These are phyloP conservation scores for Dolichallabes microphthalmus DNA, from an alignment of 2,113 vertebrate species.

Conservation along the genomic window DNA sequence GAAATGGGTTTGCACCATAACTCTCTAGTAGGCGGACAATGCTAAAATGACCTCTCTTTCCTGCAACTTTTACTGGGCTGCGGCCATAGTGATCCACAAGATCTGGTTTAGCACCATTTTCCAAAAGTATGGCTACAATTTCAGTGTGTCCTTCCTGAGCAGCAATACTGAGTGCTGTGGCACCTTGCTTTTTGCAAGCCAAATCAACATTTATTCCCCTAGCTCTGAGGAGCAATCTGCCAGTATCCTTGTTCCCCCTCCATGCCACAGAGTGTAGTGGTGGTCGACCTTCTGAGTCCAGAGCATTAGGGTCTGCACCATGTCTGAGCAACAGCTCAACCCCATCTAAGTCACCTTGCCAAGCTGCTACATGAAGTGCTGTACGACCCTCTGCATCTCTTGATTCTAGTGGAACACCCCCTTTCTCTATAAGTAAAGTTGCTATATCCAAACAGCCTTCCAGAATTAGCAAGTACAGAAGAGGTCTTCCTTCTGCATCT, in stretches of 20 bases:
- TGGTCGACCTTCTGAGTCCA: constrained; percentile 71
- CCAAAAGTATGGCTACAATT: constrained; percentile 71
- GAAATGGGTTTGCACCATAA: constrained; percentile 67
- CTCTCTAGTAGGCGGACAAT: constrained; percentile 73
- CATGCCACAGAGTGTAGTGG: constrained; percentile 78
- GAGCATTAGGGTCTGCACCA: constrained; percentile 72
- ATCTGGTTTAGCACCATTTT: constrained; percentile 71
- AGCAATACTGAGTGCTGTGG: constrained; percentile 76
- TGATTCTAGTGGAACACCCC: constrained; percentile 72
- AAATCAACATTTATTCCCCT: constrained; percentile 65
- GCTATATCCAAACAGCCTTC: constrained; percentile 68
- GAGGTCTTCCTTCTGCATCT: constrained; percentile 74
- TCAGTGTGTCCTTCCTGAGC: constrained; percentile 75
- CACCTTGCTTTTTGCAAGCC: constrained; percentile 72
- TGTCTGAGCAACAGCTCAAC: constrained; percentile 68
- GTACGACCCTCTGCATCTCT: constrained; percentile 75
- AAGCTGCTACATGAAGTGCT: constrained; percentile 75
- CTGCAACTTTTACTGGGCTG: constrained; percentile 74
- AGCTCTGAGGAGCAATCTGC: constrained; percentile 63
- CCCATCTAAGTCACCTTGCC: constrained; percentile 71
- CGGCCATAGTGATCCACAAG: constrained; percentile 74
- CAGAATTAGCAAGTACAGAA: constrained; percentile 77
- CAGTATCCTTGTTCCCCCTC: constrained; percentile 68
- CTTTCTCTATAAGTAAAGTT: constrained; percentile 72
- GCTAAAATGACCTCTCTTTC: constrained; percentile 65